These are phyloP conservation scores for Perizoma flavofasciatum DNA, from an alignment of 2,888 invertebrate species.

Conservation along the genomic window DNA sequence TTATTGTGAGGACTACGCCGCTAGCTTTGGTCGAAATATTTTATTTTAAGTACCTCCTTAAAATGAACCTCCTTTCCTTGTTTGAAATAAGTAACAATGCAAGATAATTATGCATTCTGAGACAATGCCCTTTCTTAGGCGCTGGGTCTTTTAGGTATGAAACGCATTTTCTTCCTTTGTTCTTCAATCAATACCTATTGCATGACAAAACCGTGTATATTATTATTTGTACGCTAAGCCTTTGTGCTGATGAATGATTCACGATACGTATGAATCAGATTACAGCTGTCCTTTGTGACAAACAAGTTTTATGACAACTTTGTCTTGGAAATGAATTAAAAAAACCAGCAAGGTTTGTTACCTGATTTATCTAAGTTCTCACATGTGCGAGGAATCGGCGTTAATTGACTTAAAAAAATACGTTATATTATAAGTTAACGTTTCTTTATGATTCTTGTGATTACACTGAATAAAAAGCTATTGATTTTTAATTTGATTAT, in stretches of 20 bases:
- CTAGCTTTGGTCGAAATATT: too few relatives aligned
- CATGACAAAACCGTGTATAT: slow-evolving; percentile 5
- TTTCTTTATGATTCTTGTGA: too few relatives aligned
- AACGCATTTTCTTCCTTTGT: slow-evolving; percentile 9
- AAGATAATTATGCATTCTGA: slow-evolving; percentile 19
- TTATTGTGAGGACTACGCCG: too few relatives aligned
- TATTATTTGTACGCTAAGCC: background rate
- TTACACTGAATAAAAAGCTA: too few relatives aligned
- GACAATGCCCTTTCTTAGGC: slow-evolving; percentile 2
- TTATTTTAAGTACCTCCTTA: too few relatives aligned
- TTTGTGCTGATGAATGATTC: slow-evolving; percentile 8
- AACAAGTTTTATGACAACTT: slow-evolving; percentile 1
- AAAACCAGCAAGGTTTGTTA: too few relatives aligned
- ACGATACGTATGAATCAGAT: slow-evolving; percentile 29
- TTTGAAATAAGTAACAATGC: background rate
- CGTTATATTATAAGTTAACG: too few relatives aligned
- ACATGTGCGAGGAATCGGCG: too few relatives aligned
- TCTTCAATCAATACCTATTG: background rate
- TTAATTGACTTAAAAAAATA: too few relatives aligned
- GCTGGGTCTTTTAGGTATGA: background rate
- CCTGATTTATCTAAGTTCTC: too few relatives aligned
- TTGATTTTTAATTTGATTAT: too few relatives aligned
- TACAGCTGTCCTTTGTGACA: slow-evolving; percentile 20
- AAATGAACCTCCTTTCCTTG: too few relatives aligned
- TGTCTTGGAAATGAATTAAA: background rate